A percentile compares a stretch with the other conserved stretches of the same genome.
phyloP scores from a whole-genome alignment of 30 jellyfish, hydroid and myxozoan species.

The Pseudorhiza aurosa region DNA sequence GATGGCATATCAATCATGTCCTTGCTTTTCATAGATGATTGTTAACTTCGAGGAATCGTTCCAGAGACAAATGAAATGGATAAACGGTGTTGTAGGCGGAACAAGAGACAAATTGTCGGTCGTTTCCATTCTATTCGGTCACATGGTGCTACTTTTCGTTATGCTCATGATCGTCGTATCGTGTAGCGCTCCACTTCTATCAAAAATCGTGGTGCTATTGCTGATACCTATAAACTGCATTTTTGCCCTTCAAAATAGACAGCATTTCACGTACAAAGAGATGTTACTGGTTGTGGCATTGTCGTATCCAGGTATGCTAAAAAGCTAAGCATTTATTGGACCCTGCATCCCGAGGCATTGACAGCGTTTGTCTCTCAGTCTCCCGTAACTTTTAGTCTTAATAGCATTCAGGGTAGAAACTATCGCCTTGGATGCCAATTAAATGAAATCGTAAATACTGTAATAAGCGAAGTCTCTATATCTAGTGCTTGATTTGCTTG shows the following conservation, averaged over 20 bases:
- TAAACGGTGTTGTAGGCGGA: slow-evolving; percentile 88
- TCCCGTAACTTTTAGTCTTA: too few species aligned
- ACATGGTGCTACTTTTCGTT: slow-evolving; percentile 37
- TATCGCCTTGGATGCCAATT: too few species aligned
- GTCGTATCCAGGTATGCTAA: slow-evolving; percentile 74
- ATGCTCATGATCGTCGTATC: slow-evolving; percentile 58
- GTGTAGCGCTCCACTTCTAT: slow-evolving; percentile 63
- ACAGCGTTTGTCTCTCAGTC: too few species aligned
- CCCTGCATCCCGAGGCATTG: neutral
- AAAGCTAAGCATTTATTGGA: neutral
- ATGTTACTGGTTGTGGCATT: slow-evolving; percentile 54
- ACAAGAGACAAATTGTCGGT: slow-evolving; percentile 83
- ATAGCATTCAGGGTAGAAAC: too few species aligned
- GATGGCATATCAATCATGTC: neutral
- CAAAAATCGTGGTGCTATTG: slow-evolving; percentile 63
- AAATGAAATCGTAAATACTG: too few species aligned
- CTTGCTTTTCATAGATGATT: slow-evolving; percentile 56
- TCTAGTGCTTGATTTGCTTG: too few species aligned
- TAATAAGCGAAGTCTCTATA: too few species aligned
- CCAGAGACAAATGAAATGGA: slow-evolving; percentile 86
- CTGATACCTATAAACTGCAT: slow-evolving; percentile 82
- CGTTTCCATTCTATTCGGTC: slow-evolving; percentile 77
- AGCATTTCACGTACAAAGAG: slow-evolving; percentile 75
- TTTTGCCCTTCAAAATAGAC: slow-evolving; percentile 59
- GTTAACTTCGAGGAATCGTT: slow-evolving; percentile 68